These are phyloP conservation scores for Camponotus pennsylvanicus DNA, from an alignment of 1,140 invertebrate species.

Conservation along the genomic window DNA sequence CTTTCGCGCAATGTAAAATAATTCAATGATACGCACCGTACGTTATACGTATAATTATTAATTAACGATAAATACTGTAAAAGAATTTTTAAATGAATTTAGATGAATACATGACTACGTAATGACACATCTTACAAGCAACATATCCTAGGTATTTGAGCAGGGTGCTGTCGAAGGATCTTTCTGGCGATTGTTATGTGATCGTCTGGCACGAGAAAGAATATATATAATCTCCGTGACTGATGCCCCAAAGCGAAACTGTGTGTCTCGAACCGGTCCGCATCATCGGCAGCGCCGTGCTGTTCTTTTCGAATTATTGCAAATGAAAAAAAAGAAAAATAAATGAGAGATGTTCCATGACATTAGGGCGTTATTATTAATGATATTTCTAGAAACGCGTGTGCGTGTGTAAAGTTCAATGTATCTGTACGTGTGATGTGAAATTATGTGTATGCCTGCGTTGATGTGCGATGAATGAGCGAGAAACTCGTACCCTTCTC, in stretches of 20 bases:
- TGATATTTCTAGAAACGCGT: constrained; percentile 70
- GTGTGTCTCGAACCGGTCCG: constrained; percentile 17
- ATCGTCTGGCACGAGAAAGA: constrained; percentile 3
- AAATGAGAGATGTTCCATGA: constrained; percentile 81
- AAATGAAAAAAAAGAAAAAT: constrained; percentile 52
- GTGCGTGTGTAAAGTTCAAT: constrained; percentile 33
- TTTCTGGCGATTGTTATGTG: background rate
- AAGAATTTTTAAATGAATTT: constrained; percentile 80
- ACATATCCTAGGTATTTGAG: constrained; percentile 85
- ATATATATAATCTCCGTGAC: background rate
- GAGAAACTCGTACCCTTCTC: constrained; percentile 42
- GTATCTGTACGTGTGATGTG: constrained; percentile 1
- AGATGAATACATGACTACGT: constrained; percentile 81
- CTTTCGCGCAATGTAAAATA: constrained; percentile 80
- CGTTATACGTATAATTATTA: constrained; percentile 78
- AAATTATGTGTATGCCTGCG: constrained; percentile 1
- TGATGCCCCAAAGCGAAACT: background rate
- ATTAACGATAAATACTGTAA: constrained; percentile 76
- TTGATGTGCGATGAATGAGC: constrained; percentile 1
- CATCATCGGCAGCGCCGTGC: constrained; percentile 39
- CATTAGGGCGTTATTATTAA: constrained; percentile 77
- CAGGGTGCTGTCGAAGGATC: constrained; percentile 75
- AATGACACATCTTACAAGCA: constrained; percentile 83
- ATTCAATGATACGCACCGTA: constrained; percentile 81
- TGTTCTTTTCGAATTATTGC: constrained; percentile 45